These are phyloP conservation scores for Hydrozoanthus gracilis DNA, from an alignment of 92 coral and sea anemone species.

Conservation along the genomic window DNA sequence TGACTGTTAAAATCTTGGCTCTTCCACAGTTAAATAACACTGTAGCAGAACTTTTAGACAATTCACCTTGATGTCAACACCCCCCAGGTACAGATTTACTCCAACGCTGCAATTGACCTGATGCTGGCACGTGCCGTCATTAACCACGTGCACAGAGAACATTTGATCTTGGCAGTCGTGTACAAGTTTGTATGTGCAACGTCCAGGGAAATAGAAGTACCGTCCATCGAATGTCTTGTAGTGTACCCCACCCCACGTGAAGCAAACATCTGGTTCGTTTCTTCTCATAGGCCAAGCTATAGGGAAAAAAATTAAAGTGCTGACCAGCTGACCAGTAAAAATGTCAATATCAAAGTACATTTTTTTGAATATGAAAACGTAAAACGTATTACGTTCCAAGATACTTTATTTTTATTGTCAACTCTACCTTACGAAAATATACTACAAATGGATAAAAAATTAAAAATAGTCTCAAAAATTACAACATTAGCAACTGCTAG, in stretches of 20 bases:
- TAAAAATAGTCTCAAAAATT: no score
- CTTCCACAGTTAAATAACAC: no score
- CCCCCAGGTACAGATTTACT: slow-evolving; percentile 88
- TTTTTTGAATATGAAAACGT: no score
- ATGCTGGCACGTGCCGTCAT: slow-evolving; percentile 71
- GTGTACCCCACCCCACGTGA: slow-evolving; percentile 83
- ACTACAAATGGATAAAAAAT: no score
- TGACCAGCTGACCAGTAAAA: no score
- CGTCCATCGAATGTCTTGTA: slow-evolving; percentile 90
- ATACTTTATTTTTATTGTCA: no score
- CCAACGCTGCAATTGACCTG: slow-evolving; percentile 69
- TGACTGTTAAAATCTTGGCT: no score
- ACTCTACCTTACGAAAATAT: no score
- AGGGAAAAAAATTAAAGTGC: not conserved
- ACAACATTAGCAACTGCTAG: no score
- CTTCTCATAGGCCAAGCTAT: slow-evolving; percentile 50
- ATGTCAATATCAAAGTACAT: no score
- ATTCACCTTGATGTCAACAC: slow-evolving; percentile 80
- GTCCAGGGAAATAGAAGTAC: slow-evolving; percentile 86
- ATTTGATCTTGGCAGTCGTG: slow-evolving; percentile 86
- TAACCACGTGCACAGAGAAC: slow-evolving; percentile 87
- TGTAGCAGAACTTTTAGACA: not conserved
- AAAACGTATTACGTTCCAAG: no score
- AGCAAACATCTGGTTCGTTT: slow-evolving; percentile 88
- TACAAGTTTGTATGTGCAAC: slow-evolving; percentile 90